Evolutionary conservation across 1,140 invertebrate genomes (phyloP).

Genomic region (Eurosta solidaginis): DNA sequence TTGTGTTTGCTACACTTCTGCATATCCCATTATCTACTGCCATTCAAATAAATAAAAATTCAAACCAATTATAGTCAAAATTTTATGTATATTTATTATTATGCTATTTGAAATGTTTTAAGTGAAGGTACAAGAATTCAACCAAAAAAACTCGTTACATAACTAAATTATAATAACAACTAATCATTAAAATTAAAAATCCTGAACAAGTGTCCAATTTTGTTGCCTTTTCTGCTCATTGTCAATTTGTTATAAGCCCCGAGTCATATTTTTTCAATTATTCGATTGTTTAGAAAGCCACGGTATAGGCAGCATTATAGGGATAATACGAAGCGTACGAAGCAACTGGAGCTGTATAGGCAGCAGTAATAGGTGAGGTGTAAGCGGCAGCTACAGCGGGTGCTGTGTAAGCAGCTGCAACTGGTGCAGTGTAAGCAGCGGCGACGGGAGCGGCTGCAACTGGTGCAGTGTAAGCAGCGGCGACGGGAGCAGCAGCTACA

Average conservation of each 20-base stretch:
- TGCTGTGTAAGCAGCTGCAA: conserved; percentile 39
- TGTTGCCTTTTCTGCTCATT: background rate
- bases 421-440: conserved; percentile 48
- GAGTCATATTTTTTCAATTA: background rate
- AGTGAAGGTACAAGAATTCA: background rate
- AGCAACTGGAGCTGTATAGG: conserved; percentile 43
- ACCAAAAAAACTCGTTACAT: background rate
- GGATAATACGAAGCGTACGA: conserved; percentile 43
- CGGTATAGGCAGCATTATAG: conserved; percentile 40
- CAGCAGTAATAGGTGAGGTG: conserved; percentile 45
- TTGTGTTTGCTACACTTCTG: no score
- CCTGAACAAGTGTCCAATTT: conserved; percentile 5
- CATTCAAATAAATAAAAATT: no score
- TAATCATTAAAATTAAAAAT: background rate
- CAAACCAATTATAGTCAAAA: background rate
- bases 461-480: conserved; percentile 45
- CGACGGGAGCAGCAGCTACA: conserved; percentile 39
- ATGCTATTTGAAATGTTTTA: background rate
- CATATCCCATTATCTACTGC: no score
- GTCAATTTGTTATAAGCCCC: background rate
- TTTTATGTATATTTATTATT: background rate
- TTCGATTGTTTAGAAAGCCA: conserved; percentile 20
- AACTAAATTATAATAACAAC: background rate
- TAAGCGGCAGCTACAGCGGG: conserved; percentile 39
- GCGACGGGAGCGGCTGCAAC: conserved; percentile 46